Evolutionary conservation across 2,888 invertebrate genomes (phyloP).

Genomic region (Caenorhabditis afra): DNA sequence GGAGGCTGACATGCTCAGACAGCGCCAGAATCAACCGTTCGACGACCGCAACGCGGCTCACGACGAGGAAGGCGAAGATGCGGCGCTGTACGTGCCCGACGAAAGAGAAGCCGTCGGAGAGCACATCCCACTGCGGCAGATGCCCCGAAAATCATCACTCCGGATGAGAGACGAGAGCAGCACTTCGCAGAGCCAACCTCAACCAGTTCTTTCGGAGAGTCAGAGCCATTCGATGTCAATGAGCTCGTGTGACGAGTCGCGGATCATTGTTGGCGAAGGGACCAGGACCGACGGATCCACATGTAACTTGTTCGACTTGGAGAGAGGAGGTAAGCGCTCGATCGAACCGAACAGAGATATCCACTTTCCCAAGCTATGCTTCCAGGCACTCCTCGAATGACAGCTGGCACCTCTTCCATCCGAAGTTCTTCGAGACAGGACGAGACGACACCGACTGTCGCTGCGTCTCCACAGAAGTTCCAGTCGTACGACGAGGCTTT

Average conservation of each 20-base stretch:
- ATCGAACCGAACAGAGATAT: background rate
- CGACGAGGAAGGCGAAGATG: background rate
- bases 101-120: constrained; percentile 9
- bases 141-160: constrained; percentile 7
- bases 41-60: constrained; percentile 52
- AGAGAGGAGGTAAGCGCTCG: constrained; percentile 38
- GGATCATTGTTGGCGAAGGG: background rate
- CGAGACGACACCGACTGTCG: constrained; percentile 9
- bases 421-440: constrained; percentile 20
- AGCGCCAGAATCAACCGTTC: background rate
- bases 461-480: background rate
- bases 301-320: constrained; percentile 65
- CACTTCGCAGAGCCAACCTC: too few relatives aligned
- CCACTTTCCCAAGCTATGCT: background rate
- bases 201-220: background rate
- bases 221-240: constrained; percentile 47
- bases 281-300: constrained; percentile 60
- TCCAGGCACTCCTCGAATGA: constrained; percentile 34
- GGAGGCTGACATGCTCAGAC: constrained; percentile 31
- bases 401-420: constrained; percentile 9
- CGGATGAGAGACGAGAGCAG: too few relatives aligned
- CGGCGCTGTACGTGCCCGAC: constrained; percentile 9
- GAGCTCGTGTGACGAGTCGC: constrained; percentile 39
- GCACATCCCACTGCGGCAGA: constrained; percentile 38
- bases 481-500: constrained; percentile 69